Base-by-base conservation (phyloP, 2,888 invertebrate genomes). In the Piscicola geometra region DNA sequence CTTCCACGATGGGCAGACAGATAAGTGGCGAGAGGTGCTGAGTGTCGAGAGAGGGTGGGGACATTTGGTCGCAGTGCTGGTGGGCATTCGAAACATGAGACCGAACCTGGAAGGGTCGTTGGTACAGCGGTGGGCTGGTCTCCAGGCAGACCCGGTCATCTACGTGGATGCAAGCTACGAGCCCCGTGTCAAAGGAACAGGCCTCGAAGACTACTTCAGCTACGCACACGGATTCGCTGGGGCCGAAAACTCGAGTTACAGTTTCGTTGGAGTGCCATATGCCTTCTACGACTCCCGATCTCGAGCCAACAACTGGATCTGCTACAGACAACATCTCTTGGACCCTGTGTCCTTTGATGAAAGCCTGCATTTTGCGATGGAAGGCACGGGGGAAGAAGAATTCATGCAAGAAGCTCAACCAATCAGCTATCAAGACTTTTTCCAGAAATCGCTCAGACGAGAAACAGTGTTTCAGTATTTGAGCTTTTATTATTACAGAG, bases 121-220 rank as follows among this genome's bases (percentile, higher is more conserved):
- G 72, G 69, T 69, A 21, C 68, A 76, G 30, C 75, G 80, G 36
- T 80, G 80, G 80, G 78, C 80, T 3, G 76, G 77, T 3, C 75
- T 80, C 41, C 78, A 80, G 71, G 78, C 80, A 9, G 80, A 80
- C 70, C 68, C 69, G 15, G 70, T 80, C 36, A 28, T 80, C 15
- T 80, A 75, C 52, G 33, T 78, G 0, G 80, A 80, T 66, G 77
- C 75, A 18, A 33, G 25, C 12, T 36, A 56, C 12, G 68, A 76
- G 0, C 80, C 79, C 21, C 47, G 78, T 9, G 76, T 80, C 75
- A 68, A 78, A 67, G 79, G 80, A 2, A 79, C 78, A 0, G 81
- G 81, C 1, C 76, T 81, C 5, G 81, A 81, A 71, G 81, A 81
- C 68, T 81, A 80, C 68, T 81, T 81, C 77, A 79, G 80, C 71